These are phyloP conservation scores for Bimastos eiseni DNA, from an alignment of 2,888 invertebrate species.

Conservation along the genomic window DNA sequence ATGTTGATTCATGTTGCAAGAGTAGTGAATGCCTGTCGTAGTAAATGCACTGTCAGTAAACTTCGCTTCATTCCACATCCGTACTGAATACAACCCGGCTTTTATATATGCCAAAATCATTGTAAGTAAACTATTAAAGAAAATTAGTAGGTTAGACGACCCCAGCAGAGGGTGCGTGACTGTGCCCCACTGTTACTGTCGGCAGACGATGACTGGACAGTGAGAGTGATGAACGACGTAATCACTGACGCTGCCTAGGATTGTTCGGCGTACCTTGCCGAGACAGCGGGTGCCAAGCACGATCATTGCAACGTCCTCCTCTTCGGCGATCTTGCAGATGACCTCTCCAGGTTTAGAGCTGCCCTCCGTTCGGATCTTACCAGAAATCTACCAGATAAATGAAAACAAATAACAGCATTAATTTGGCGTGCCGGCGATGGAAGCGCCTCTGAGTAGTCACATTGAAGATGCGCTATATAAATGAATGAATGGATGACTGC, in stretches of 20 bases:
- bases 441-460: too few relatives aligned
- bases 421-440: too few relatives aligned
- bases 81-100: neutral
- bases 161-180: neutral
- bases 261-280: constrained; percentile 45
- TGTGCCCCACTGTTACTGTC: constrained; percentile 39
- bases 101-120: neutral
- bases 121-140: neutral
- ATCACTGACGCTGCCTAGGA: constrained; percentile 46
- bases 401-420: too few relatives aligned
- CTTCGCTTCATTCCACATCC: neutral
- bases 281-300: constrained; percentile 46
- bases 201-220: constrained; percentile 46
- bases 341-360: constrained; percentile 45
- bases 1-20: too few relatives aligned
- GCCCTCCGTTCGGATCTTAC: constrained; percentile 41
- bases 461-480: too few relatives aligned
- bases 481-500: too few relatives aligned
- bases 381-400: constrained; percentile 39
- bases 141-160: neutral
- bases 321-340: constrained; percentile 42
- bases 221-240: constrained; percentile 46
- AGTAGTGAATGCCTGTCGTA: too few relatives aligned
- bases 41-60: too few relatives aligned
- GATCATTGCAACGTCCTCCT: constrained; percentile 45